These are phyloP conservation scores for Cephonodes hylas DNA, from an alignment of 2,888 invertebrate genomes.

Conservation along the genomic window DNA sequence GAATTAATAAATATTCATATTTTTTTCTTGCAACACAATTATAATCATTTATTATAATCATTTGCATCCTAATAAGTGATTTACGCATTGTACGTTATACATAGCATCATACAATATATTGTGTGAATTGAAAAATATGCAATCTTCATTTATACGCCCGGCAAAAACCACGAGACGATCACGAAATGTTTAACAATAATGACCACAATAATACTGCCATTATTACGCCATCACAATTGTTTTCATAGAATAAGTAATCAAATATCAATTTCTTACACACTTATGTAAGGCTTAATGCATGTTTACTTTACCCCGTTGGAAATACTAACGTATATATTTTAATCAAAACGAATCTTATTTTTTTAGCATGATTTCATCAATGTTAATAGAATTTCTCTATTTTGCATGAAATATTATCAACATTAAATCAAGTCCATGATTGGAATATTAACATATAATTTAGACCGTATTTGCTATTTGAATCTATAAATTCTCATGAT, in stretches of 20 bases:
- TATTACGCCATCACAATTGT: neutral
- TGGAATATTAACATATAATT: too few species aligned
- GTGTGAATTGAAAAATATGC: neutral
- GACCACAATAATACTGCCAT: neutral
- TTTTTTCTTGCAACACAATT: too few species aligned
- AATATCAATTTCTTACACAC: neutral
- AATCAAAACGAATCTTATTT: too few species aligned
- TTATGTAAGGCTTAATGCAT: neutral
- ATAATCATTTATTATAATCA: too few species aligned
- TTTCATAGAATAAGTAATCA: constrained; percentile 3
- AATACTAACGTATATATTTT: too few species aligned
- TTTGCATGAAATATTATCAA: neutral
- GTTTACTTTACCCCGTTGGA: neutral
- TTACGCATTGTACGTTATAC: too few species aligned
- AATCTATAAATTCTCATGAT: too few species aligned
- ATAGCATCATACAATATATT: neutral
- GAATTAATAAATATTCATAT: too few species aligned
- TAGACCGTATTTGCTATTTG: too few species aligned
- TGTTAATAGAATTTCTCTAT: neutral
- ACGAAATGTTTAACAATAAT: neutral
- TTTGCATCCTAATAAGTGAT: too few species aligned
- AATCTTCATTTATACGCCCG: neutral
- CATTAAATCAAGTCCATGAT: neutral
- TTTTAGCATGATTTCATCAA: neutral
- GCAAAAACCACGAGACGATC: neutral